Evolutionary conservation across 2,888 invertebrate genomes (phyloP).

Genomic region (Electrophaes corylata): DNA sequence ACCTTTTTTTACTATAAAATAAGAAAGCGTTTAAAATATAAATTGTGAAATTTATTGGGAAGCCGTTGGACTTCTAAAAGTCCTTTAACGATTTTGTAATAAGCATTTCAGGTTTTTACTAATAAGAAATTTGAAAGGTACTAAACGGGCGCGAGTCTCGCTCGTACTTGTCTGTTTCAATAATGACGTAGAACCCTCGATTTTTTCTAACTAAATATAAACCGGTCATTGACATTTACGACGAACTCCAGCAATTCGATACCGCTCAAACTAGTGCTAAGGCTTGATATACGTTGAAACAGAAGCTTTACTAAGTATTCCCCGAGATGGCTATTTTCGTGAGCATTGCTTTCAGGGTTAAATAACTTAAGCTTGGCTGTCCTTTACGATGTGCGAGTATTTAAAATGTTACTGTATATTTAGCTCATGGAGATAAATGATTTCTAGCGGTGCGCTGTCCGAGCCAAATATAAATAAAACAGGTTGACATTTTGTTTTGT

Average conservation of each 20-base stretch:
- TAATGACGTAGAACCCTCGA: no score
- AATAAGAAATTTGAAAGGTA: no score
- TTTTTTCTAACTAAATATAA: not conserved
- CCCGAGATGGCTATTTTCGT: constrained; percentile 71
- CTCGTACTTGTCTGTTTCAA: no score
- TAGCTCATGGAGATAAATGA: constrained; percentile 61
- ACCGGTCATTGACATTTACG: not conserved
- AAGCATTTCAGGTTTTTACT: no score
- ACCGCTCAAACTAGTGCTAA: constrained; percentile 24
- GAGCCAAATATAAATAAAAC: constrained; percentile 19
- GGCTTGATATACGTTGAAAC: constrained; percentile 38
- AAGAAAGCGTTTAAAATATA: no score
- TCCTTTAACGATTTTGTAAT: no score
- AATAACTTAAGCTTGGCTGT: constrained; percentile 72
- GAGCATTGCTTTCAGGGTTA: constrained; percentile 76
- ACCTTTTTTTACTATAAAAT: no score
- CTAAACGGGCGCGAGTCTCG: no score
- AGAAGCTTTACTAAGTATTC: constrained; percentile 50
- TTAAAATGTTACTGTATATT: constrained; percentile 60
- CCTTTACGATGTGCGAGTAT: constrained; percentile 59
- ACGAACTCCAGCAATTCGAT: not conserved
- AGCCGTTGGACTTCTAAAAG: no score
- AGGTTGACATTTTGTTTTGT: constrained; percentile 20
- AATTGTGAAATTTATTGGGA: no score
- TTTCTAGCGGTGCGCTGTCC: constrained; percentile 38